Base-by-base conservation (phyloP, 2,113 vertebrate species). In the Lamprologus ornatipinnis region DNA sequence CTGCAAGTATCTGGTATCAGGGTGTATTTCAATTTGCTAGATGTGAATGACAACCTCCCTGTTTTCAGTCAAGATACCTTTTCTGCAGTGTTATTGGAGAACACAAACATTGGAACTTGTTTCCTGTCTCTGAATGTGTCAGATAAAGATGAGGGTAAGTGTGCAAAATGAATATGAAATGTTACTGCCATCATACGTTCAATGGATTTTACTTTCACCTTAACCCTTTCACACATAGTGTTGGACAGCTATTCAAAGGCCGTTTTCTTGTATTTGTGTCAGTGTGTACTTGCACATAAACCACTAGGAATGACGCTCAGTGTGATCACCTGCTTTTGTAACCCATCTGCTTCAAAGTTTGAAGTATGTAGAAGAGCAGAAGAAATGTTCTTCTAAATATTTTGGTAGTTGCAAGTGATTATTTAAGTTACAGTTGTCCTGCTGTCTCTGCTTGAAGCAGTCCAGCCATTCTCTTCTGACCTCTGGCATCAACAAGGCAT, bases 11-110 rank as follows among this genome's bases (percentile, higher is more conserved):
- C 90, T 51, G 84, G 94, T 91, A 93, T 96, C 93, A 92, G 96
- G 79, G 95, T 96, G 12, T 97, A 96, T 88, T 95, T 97, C 88
- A 97, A 92, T 47, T 95, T 96, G 88, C 28, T 95, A 79, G 95
- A 97, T 78, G 94, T 96, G 84, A 97, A 97, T 6, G 96, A 96
- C 92, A 97, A 97, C 87, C 90, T 94, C 17, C 96, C 96, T 9
- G 85, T 94, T 68, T 96, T 96, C 87, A 91, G 90, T 28, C 90
- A 83, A 47, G 91, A 91, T 2, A 23, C 54, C 37, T 93, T 94
- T 51, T 93, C 89, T 54, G 85, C 87, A 3, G 91, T 91, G 3
- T 15, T 97, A 75, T 87, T 73, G 49, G 96, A 97, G 87, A 90
- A 96, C 63, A 21, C 88, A 7, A 53, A n/a, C 9, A 70, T 70